Base-by-base conservation (phyloP, 2,888 invertebrate genomes). In the Lissonota sp. region DNA sequence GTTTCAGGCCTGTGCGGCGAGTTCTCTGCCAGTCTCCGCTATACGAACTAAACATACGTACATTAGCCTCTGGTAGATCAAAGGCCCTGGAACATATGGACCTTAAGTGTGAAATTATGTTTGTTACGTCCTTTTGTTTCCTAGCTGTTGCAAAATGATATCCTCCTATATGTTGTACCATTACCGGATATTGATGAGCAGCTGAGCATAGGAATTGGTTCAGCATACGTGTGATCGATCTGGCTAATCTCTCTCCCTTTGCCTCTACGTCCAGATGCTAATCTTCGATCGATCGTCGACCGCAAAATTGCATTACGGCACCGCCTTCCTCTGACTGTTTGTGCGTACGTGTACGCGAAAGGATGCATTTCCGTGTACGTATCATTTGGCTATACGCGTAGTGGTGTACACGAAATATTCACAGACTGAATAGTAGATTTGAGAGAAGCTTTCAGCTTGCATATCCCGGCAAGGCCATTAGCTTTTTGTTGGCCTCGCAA, bases 131-230 rank as follows among this genome's bases (percentile, higher is more conserved):
- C 55, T 67, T 67, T 55, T n/a, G 55, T n/a, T 42, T 7, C 16
- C 14, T 16, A 40, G 1, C 12, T 4, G 40, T 55, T 7, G 37
- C 1, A 39, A n/a, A n/a, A 6, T 39, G 16, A 37, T 14, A 44
- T 16, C 44, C 44, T 44, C 53, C 26, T 40, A 49, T 16, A 51
- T 53, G 67, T 55, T 58, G 39, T 26, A 86, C 88, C 86, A 88
- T 87, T 90, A 88, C 84, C 81, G 83, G 53, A 86, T 90, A 91
- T 91, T 91, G 91, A 91, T 88, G 91, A 91, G 89, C 91, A 90
- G 88, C 89, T 90, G 89, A 91, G 90, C 90, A 87, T 87, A 89
- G 88, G 84, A 91, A 91, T 91, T 88, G 90, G 87, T 89, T 87
- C 89, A 89, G 88, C 88, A 86, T 44, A 53, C 86, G 88, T 89